Evolutionary conservation across 2,113 vertebrate species (phyloP), one percentile per base, ranked within the genome.

Genomic region (Leptosomus discolor): DNA sequence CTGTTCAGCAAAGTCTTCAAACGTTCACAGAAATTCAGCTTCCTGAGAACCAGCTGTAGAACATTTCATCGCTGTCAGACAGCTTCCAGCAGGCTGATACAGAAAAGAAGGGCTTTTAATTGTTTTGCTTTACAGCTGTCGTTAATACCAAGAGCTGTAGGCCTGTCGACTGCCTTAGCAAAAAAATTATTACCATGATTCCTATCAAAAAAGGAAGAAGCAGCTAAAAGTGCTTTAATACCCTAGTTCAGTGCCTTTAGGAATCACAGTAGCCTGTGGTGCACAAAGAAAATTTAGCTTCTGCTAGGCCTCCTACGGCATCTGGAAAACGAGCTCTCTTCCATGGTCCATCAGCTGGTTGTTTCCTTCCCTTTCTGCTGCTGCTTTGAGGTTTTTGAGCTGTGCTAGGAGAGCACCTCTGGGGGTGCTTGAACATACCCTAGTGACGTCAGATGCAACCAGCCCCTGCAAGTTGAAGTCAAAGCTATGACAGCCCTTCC

Each of bases 11-110:
- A 88, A 81, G 56, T 64, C 48, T 81, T 94, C 85, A 60, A 56
- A 84, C 22, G 15, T 57, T 88, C 63, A 29, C 45, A 92, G 58
- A 83, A 70, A 95, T 65, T 53, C 15, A 87, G 39, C 92, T 94
- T 89, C 80, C 86, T 68, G 39, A 92, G 91, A 92, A 87, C 36
- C 76, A 94, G 88, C 83, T 85, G 91, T 20, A 89, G 67, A 88
- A 79, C 53, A 50, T 79, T 91, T 89, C 80, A 61, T 16, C 0
- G 0, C 77, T 64, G 89, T 79, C 68, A 85, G 61, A 79, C 70
- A 93, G 83, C 56, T 77, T 70, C 84, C 48, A 78, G 51, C 73
- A 85, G 43, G 56, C 56, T 56, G 83, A 75, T 26, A 78, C 2
- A 65, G 73, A 75, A 67, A 89, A 87, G 37, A 32, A 54, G 37